These are phyloP conservation scores for Nephrotoma flavescens DNA, from an alignment of 2,888 invertebrate species.

Conservation along the genomic window DNA sequence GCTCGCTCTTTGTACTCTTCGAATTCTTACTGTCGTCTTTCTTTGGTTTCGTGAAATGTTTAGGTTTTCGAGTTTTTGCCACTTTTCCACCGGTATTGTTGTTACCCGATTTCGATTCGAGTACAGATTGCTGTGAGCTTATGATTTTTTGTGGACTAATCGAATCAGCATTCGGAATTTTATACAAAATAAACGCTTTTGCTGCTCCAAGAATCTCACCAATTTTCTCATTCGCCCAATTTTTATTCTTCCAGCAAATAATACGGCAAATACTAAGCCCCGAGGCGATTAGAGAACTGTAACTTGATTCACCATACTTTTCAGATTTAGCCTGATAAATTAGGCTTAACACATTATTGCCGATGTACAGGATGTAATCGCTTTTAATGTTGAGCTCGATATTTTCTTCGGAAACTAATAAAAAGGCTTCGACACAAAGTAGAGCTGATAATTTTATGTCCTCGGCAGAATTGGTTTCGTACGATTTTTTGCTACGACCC, in stretches of 20 bases:
- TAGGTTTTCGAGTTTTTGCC: slow-evolving; percentile 22
- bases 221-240: slow-evolving; percentile 24
- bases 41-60: slow-evolving; percentile 18
- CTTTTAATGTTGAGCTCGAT: neutral
- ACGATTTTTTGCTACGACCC: slow-evolving; percentile 8
- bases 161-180: slow-evolving; percentile 24
- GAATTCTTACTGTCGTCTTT: slow-evolving; percentile 11
- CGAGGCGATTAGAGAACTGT: slow-evolving; percentile 12
- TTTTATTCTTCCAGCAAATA: slow-evolving; percentile 21
- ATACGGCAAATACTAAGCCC: slow-evolving; percentile 18
- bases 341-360: neutral
- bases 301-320: slow-evolving; percentile 5
- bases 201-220: slow-evolving; percentile 44
- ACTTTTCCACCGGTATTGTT: slow-evolving; percentile 47
- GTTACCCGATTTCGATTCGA: slow-evolving; percentile 27
- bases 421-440: slow-evolving; percentile 15
- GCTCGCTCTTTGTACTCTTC: neutral
- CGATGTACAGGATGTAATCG: neutral
- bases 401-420: slow-evolving; percentile 9
- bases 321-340: neutral
- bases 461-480: slow-evolving; percentile 14
- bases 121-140: slow-evolving; percentile 45
- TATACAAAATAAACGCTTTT: slow-evolving; percentile 39
- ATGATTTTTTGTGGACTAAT: slow-evolving; percentile 36
- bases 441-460: slow-evolving; percentile 16